These are phyloP conservation scores for Daktulosphaira vitifoliae DNA, from an alignment of 1,140 invertebrate genomes.

Conservation along the genomic window DNA sequence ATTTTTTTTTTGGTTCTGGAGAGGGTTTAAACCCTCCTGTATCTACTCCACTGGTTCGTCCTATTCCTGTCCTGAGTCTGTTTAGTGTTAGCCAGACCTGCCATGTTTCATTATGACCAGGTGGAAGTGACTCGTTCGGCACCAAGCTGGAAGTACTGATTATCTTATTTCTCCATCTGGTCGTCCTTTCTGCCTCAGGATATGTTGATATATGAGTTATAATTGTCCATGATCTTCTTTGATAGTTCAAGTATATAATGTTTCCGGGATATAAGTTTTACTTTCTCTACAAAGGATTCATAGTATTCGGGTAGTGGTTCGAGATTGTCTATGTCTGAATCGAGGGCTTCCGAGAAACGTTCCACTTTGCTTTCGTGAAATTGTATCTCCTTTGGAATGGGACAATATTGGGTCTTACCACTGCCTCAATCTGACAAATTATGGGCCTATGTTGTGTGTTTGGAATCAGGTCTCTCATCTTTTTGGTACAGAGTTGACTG, in stretches of 20 bases:
- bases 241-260: slow-evolving; percentile 20
- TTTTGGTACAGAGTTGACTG: neutral
- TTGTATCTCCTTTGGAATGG: slow-evolving; percentile 29
- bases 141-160: neutral
- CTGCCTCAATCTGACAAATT: slow-evolving; percentile 14
- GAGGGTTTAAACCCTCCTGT: too few relatives aligned
- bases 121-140: neutral
- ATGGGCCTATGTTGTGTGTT: slow-evolving; percentile 21
- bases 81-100: neutral
- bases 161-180: neutral
- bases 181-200: neutral
- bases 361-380: slow-evolving; percentile 16
- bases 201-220: neutral
- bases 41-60: too few relatives aligned
- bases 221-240: neutral
- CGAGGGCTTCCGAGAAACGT: slow-evolving; percentile 11
- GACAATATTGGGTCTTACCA: slow-evolving; percentile 2
- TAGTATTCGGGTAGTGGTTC: slow-evolving; percentile 8
- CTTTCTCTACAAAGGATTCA: slow-evolving; percentile 16
- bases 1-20: too few relatives aligned
- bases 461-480: slow-evolving; percentile 20
- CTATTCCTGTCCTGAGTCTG: neutral
- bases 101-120: neutral
- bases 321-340: neutral
- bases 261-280: neutral